Base-by-base conservation (phyloP, 2,113 vertebrate species). In the Sceloporus tristichus region DNA sequence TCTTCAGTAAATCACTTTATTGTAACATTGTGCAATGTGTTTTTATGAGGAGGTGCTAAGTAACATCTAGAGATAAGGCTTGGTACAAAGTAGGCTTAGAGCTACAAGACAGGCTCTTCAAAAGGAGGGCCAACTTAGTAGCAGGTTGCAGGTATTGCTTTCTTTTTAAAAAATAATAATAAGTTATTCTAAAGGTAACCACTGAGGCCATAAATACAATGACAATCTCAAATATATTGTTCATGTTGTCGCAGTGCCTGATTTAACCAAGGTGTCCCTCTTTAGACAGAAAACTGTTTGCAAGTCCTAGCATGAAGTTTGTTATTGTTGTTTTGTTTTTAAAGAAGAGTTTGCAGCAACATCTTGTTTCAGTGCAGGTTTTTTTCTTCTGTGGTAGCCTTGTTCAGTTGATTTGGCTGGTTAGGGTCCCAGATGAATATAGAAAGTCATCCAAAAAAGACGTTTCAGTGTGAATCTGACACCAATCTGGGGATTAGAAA, bases 391-490 rank as follows among this genome's bases (percentile, higher is more conserved):
- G 66, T 88, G 48, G 88, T 85, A 86, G 93, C 88, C 78, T 89
- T 92, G 80, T 95, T 90, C 68, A 0, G 5, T 85, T 90, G 76
- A 62, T 42, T 74, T 65, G 93, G 77, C 21, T 77, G 86, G 1
- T 91, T 85, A 27, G 53, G 18, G 70, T 2, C 11, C 25, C 48
- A 19, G 13, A 27, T 78, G 5, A 21, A 56, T 42, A 56, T 62
- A 74, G 65, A 68, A 19, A 54, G 84, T 62, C 77, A 81, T 81
- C 19, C 62, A 13, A 34, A 62, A 75, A 79, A 66, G 9, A 29
- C 0, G 25, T 27, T 84, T 97, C 94, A 96, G 88, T 90, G 93
- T 0, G 59, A 85, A n/a, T 92, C 91, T 6, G 56, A 75, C 3
- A 92, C 11, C n/a, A 91, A 71, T 4, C 96, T 97, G 62, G 27